phyloP scores from a whole-genome alignment of 2,113 vertebrate genomes.

The Halcyon malimbica region DNA sequence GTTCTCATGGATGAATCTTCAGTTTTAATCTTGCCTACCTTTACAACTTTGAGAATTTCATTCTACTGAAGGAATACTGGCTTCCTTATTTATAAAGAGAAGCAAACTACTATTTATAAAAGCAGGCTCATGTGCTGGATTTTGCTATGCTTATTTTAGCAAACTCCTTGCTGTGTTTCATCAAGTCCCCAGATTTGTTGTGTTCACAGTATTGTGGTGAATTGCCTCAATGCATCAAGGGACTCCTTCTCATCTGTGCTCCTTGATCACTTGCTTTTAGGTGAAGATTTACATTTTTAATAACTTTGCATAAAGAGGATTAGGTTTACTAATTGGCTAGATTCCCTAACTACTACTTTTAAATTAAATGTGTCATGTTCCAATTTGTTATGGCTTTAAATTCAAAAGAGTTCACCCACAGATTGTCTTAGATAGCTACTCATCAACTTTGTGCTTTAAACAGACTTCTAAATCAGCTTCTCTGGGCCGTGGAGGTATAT shows the following conservation, averaged over 20 bases:
- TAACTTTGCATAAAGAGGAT: background rate
- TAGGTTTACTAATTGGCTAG: background rate
- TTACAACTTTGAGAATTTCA: background rate
- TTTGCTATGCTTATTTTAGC: slow-evolving; percentile 12
- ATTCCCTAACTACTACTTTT: background rate
- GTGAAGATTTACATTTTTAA: background rate
- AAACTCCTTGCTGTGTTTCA: background rate
- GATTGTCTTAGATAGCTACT: background rate
- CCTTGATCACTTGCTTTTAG: background rate
- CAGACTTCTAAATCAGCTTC: background rate
- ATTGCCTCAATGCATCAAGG: background rate
- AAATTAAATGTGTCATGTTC: background rate
- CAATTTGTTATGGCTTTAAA: background rate
- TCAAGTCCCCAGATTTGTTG: background rate
- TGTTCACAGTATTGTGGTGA: background rate
- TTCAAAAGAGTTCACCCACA: background rate
- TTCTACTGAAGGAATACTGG: background rate
- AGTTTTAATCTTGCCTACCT: background rate
- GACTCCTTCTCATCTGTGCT: background rate
- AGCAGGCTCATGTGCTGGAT: background rate
- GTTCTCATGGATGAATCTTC: background rate
- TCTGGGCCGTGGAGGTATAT: background rate
- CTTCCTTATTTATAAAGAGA: background rate
- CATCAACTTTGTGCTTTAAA: background rate
- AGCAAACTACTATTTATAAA: background rate